Percentiles rank a stretch among this genome's conserved stretches.
Evolutionary conservation across 1,140 invertebrate species (phyloP).

Genomic region (Uloborus diversus): DNA sequence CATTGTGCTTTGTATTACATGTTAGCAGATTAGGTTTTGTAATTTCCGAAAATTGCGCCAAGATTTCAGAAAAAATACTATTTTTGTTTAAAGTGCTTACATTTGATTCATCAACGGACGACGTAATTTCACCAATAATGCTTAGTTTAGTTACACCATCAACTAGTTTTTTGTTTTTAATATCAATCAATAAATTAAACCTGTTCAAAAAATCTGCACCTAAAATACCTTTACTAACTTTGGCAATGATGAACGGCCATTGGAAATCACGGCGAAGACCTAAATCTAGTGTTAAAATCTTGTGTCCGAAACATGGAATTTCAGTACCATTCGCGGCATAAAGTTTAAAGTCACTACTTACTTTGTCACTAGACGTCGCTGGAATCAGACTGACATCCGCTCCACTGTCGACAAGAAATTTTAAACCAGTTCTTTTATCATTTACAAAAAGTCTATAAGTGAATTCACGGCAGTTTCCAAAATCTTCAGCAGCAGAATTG

Average conservation of each 20-base stretch:
- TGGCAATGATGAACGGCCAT: conserved; percentile 8
- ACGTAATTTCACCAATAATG: background rate
- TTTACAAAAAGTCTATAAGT: too few relatives aligned
- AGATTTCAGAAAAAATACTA: background rate
- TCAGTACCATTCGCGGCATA: conserved; percentile 6
- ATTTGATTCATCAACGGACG: background rate
- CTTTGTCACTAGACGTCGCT: background rate
- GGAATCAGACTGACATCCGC: background rate
- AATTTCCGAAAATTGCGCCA: background rate
- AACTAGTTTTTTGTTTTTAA: conserved; percentile 17
- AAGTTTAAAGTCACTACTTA: background rate
- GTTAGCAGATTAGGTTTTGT: background rate
- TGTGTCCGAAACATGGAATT: background rate
- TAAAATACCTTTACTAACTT: conserved; percentile 12
- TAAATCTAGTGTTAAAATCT: too few relatives aligned
- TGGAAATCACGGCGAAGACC: too few relatives aligned
- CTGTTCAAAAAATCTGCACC: conserved; percentile 28
- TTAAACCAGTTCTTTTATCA: too few relatives aligned
- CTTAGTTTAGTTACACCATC: conserved; percentile 3
- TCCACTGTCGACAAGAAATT: background rate
- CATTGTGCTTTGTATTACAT: background rate
- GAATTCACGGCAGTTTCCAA: too few relatives aligned
- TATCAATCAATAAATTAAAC: conserved; percentile 13
- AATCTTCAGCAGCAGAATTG: too few relatives aligned
- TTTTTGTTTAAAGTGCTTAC: background rate